A percentile compares a stretch with the other conserved stretches of the same genome.
Evolutionary conservation across 64 coral and sea anemone genomes (phyloP).

Genomic region (Stichodactyla helianthus): DNA sequence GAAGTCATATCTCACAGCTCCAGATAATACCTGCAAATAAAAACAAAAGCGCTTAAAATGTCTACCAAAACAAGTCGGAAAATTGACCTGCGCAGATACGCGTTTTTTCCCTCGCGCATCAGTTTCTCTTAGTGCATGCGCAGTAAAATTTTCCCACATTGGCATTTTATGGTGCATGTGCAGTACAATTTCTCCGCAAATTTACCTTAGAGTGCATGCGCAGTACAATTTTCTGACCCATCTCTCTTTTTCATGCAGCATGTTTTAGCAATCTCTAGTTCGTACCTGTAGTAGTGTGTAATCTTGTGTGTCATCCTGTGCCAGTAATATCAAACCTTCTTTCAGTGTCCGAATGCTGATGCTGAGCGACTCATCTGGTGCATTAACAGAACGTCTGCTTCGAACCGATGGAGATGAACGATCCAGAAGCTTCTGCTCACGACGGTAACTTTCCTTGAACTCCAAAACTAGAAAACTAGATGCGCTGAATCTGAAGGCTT

Average conservation of each 20-base stretch:
- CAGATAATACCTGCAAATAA: slow-evolving; percentile 42
- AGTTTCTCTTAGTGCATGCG: background rate
- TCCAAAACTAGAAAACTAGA: slow-evolving; percentile 57
- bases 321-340: slow-evolving; percentile 50
- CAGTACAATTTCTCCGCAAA: background rate
- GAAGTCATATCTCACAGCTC: slow-evolving; percentile 50
- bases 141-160: background rate
- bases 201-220: background rate
- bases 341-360: slow-evolving; percentile 64
- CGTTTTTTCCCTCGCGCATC: background rate
- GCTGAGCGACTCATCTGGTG: slow-evolving; percentile 40
- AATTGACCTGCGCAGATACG: background rate
- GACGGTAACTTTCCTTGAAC: slow-evolving; percentile 74
- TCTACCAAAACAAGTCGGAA: background rate
- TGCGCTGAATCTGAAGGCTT: slow-evolving; percentile 66
- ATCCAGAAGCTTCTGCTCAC: slow-evolving; percentile 59
- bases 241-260: too few species aligned
- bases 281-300: slow-evolving; percentile 70
- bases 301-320: slow-evolving; percentile 19
- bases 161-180: background rate
- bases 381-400: slow-evolving; percentile 36
- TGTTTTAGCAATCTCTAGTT: background rate
- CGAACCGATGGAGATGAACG: slow-evolving; percentile 2
- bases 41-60: background rate
- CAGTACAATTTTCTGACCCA: background rate